A percentile compares a stretch with the other conserved stretches of the same genome.
These are phyloP conservation scores for Liasis olivaceus DNA, from an alignment of 2,797 vertebrate species.

Conservation along the genomic window DNA sequence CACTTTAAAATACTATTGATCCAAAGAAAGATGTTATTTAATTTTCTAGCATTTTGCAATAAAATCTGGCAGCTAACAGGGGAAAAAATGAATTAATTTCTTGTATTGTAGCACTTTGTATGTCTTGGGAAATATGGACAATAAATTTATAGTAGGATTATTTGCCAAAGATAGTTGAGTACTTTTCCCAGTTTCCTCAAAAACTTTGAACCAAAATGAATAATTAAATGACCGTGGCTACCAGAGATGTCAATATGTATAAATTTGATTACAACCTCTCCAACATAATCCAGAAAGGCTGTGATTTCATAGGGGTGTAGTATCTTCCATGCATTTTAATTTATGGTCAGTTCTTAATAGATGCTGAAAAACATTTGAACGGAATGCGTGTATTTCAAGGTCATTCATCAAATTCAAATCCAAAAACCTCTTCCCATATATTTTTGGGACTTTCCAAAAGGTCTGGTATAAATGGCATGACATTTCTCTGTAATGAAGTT, in stretches of 20 bases:
- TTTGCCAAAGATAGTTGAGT: background rate
- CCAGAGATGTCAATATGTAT: background rate
- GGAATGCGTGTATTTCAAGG: background rate
- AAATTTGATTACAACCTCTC: background rate
- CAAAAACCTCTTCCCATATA: background rate
- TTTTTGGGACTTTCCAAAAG: background rate
- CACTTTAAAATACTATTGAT: background rate
- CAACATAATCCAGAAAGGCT: background rate
- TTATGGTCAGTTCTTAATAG: background rate
- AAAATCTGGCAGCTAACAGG: background rate
- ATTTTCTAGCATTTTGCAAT: background rate
- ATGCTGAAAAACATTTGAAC: background rate
- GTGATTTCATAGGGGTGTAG: background rate
- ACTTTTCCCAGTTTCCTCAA: background rate
- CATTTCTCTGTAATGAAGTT: background rate
- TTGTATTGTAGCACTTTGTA: background rate
- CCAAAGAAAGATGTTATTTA: background rate
- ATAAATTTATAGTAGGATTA: background rate
- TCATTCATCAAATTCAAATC: background rate
- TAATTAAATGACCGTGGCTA: background rate
- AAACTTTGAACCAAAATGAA: background rate
- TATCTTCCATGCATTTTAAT: background rate
- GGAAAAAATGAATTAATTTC: background rate
- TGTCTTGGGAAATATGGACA: background rate
- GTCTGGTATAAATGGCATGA: background rate